These are phyloP conservation scores for Phyllostomus hastatus DNA, from an alignment of 2,113 vertebrate species.

Conservation along the genomic window DNA sequence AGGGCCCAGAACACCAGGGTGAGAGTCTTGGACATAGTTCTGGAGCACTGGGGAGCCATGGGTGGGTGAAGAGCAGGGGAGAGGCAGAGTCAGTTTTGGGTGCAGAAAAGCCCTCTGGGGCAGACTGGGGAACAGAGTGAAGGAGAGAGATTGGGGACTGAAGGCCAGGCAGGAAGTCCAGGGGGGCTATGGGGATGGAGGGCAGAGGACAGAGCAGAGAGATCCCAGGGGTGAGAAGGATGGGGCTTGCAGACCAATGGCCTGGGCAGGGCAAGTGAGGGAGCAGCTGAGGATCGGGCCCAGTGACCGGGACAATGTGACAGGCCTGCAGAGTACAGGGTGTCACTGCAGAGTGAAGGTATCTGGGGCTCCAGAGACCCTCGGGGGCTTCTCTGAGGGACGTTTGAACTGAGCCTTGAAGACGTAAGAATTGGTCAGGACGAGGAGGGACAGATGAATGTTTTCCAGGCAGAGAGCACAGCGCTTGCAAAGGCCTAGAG, in stretches of 20 bases:
- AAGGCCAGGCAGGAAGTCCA: neutral
- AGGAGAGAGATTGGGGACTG: neutral
- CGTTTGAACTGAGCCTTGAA: neutral
- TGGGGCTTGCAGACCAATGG: neutral
- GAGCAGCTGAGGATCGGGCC: neutral
- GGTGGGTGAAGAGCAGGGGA: neutral
- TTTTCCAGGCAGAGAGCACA: neutral
- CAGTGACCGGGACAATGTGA: neutral
- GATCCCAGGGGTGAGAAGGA: neutral
- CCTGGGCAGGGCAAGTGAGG: too few relatives aligned
- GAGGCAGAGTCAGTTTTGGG: neutral
- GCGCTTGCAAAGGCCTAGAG: neutral
- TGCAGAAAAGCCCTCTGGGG: neutral
- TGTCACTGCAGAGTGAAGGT: neutral
- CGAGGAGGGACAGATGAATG: neutral
- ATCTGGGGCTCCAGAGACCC: neutral
- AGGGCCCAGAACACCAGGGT: neutral
- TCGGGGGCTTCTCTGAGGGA: neutral
- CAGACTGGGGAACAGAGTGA: neutral
- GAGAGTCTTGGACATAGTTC: neutral
- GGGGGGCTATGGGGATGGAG: neutral
- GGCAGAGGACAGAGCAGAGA: neutral
- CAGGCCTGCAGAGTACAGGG: neutral
- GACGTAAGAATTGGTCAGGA: neutral
- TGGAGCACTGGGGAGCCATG: neutral